phyloP scores from a whole-genome alignment of 2,888 invertebrate genomes.

The Dorcus hopei region DNA sequence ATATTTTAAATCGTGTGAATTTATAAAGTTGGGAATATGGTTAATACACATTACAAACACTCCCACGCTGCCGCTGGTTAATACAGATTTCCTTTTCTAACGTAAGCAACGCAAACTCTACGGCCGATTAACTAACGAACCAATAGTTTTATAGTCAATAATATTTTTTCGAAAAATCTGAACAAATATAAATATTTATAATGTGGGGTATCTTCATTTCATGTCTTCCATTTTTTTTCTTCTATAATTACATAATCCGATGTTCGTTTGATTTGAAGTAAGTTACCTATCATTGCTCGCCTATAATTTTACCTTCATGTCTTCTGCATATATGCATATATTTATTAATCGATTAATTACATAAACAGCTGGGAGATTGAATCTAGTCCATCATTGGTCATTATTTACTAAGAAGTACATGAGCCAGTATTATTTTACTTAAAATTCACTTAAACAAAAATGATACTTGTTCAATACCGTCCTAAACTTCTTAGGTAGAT shows the following conservation, averaged over 20 bases:
- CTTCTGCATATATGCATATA: no score
- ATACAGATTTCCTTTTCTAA: not conserved
- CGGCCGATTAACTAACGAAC: no score
- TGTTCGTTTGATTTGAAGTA: no score
- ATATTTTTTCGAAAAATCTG: no score
- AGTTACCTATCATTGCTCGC: no score
- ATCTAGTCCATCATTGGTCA: conserved; percentile 46
- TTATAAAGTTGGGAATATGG: conserved; percentile 23
- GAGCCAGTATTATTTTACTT: conserved; percentile 45
- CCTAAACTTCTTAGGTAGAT: conserved; percentile 40
- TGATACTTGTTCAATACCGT: conserved; percentile 47
- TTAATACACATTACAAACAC: conserved; percentile 32
- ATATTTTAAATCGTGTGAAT: conserved; percentile 48
- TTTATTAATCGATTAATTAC: no score
- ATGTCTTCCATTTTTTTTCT: no score
- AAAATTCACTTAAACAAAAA: conserved; percentile 23
- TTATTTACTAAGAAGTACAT: conserved; percentile 42
- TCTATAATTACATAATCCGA: no score
- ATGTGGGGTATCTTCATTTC: no score
- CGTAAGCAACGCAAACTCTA: not conserved
- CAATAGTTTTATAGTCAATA: no score
- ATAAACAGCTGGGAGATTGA: conserved; percentile 40
- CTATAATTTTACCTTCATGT: no score
- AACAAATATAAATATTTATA: no score
- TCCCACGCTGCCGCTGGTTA: conserved; percentile 31